Evolutionary conservation across 2,797 vertebrate genomes (phyloP).

Genomic region (Gallinago stenura): DNA sequence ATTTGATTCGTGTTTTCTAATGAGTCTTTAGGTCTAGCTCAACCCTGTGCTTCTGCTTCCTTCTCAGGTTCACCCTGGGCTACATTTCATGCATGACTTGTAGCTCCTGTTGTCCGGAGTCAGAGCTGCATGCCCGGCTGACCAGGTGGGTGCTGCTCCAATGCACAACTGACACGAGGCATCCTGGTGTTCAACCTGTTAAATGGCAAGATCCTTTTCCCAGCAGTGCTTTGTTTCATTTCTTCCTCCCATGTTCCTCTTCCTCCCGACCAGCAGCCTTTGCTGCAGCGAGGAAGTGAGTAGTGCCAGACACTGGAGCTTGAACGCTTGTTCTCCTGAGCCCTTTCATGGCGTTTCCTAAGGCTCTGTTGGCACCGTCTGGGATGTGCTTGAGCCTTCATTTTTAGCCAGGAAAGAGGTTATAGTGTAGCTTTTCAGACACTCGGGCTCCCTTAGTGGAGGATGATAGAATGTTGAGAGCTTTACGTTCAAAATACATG

Average conservation of each 20-base stretch:
- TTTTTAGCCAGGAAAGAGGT: neutral
- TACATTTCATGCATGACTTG: accelerated
- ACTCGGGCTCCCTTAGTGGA: neutral
- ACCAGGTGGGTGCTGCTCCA: neutral
- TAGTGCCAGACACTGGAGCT: neutral
- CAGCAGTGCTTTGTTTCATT: neutral
- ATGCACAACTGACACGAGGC: neutral
- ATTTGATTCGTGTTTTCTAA: neutral
- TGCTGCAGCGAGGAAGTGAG: neutral
- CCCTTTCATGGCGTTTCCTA: neutral
- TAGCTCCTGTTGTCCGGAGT: neutral
- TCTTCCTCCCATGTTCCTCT: neutral
- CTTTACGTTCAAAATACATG: neutral
- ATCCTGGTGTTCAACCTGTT: neutral
- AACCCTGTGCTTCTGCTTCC: neutral
- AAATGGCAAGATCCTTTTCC: neutral
- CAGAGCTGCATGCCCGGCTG: neutral
- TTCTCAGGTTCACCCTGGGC: neutral
- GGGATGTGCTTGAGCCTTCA: neutral
- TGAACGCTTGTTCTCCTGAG: neutral
- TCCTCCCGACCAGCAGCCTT: neutral
- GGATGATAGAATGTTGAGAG: neutral
- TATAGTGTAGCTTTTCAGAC: neutral
- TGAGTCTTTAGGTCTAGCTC: neutral
- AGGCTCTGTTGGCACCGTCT: neutral